phyloP scores from a whole-genome alignment of 2,888 invertebrate species.

The Bimastos eiseni region DNA sequence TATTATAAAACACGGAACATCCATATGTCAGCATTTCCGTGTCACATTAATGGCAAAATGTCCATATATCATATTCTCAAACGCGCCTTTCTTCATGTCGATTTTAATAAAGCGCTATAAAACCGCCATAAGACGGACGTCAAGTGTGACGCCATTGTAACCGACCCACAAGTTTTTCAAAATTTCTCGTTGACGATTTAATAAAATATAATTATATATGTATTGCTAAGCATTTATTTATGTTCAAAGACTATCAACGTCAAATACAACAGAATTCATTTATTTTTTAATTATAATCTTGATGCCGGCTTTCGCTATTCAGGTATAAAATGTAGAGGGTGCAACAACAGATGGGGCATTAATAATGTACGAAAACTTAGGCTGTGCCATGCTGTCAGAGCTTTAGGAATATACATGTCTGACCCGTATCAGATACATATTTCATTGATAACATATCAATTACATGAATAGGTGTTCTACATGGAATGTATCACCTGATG shows the following conservation, averaged over 20 bases:
- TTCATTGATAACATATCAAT: not conserved
- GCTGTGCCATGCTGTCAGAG: not conserved
- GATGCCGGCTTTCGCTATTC: not conserved
- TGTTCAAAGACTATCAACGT: not conserved
- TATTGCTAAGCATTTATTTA: not conserved
- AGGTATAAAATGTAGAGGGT: not conserved
- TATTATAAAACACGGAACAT: not conserved
- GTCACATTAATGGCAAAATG: not conserved
- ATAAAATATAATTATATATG: not conserved
- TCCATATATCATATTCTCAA: not conserved
- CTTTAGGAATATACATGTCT: not conserved
- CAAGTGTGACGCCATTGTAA: not conserved
- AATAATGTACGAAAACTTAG: not conserved
- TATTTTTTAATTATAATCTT: not conserved
- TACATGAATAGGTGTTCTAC: too few relatives aligned
- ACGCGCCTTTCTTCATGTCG: not conserved
- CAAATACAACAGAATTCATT: not conserved
- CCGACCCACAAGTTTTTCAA: not conserved
- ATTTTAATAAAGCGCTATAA: constrained; percentile 8
- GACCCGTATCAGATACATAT: not conserved
- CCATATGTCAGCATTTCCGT: not conserved
- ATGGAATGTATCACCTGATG: too few relatives aligned
- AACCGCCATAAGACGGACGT: not conserved
- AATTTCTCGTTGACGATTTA: not conserved
- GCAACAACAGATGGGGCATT: not conserved